A percentile compares a stretch with the other conserved stretches of the same genome.
Evolutionary conservation across 2,888 invertebrate species (phyloP).

Genomic region (Hartigia nigra): DNA sequence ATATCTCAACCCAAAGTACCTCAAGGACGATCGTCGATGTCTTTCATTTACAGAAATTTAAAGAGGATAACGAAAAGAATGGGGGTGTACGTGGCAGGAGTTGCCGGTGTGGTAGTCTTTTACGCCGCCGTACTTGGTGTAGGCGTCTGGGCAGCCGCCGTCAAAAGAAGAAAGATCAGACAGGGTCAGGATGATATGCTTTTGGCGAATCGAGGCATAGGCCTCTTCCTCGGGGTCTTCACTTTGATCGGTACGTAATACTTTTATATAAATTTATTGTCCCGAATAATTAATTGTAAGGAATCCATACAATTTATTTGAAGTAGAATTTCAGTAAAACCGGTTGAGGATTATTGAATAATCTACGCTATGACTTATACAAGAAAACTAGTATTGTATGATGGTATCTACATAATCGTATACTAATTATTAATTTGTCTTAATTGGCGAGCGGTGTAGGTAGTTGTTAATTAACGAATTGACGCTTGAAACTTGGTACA

Average conservation of each 20-base stretch:
- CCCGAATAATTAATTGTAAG: background rate
- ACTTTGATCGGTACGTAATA: slow-evolving; percentile 74
- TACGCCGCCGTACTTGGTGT: slow-evolving; percentile 75
- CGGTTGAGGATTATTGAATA: background rate
- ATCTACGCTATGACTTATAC: background rate
- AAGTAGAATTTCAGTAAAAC: background rate
- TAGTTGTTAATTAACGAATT: slow-evolving; percentile 31
- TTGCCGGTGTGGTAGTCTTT: slow-evolving; percentile 75
- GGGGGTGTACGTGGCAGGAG: slow-evolving; percentile 70
- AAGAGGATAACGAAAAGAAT: slow-evolving; percentile 33
- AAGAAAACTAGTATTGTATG: background rate
- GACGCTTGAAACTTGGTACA: slow-evolving; percentile 5
- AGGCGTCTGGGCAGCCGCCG: slow-evolving; percentile 73
- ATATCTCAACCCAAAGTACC: background rate
- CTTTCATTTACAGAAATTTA: background rate
- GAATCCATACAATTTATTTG: background rate
- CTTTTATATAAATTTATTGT: background rate
- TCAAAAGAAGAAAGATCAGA: slow-evolving; percentile 67
- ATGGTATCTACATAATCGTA: background rate
- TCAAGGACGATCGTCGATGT: background rate
- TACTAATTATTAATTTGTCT: slow-evolving; percentile 27
- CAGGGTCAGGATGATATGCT: slow-evolving; percentile 74
- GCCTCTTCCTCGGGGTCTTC: slow-evolving; percentile 75
- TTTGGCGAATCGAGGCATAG: slow-evolving; percentile 76
- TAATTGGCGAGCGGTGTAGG: slow-evolving; percentile 31